These are phyloP conservation scores for Lepidurus arcticus DNA, from an alignment of 1,140 invertebrate genomes.

Conservation along the genomic window DNA sequence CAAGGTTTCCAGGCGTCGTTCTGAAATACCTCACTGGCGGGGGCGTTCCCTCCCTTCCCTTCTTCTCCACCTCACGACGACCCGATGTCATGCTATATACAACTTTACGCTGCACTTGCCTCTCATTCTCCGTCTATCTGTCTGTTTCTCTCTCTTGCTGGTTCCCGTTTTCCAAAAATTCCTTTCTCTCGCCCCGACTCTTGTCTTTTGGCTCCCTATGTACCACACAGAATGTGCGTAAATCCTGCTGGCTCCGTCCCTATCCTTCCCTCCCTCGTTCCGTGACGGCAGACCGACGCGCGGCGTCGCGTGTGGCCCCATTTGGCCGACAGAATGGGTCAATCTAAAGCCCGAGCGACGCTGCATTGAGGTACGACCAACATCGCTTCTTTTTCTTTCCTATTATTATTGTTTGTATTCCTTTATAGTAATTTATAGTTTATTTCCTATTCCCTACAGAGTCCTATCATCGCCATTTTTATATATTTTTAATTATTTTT, in stretches of 20 bases:
- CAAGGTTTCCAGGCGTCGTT: constrained; percentile 14
- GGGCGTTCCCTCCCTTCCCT: neutral
- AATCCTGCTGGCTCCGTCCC: neutral
- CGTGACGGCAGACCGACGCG: neutral
- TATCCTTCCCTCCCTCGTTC: neutral
- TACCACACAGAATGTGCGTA: neutral
- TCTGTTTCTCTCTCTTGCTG: neutral
- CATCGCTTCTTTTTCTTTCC: neutral
- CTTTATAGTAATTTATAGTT: no score
- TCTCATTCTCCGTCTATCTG: no score
- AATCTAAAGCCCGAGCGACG: constrained; percentile 2
- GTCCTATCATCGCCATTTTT: no score
- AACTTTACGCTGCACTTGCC: neutral
- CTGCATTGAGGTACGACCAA: neutral
- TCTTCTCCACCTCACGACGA: neutral
- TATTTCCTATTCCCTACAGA: no score
- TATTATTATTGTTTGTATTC: neutral
- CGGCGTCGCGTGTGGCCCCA: constrained; percentile 6
- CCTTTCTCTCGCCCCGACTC: neutral
- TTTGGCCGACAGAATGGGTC: constrained; percentile 7
- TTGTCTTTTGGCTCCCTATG: neutral
- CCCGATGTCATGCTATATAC: neutral
- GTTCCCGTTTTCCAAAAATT: neutral
- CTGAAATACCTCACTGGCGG: constrained; percentile 16
- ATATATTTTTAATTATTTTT: no score